phyloP scores from a whole-genome alignment of 2,113 vertebrate species.

The Eulacestoma nigropectus region DNA sequence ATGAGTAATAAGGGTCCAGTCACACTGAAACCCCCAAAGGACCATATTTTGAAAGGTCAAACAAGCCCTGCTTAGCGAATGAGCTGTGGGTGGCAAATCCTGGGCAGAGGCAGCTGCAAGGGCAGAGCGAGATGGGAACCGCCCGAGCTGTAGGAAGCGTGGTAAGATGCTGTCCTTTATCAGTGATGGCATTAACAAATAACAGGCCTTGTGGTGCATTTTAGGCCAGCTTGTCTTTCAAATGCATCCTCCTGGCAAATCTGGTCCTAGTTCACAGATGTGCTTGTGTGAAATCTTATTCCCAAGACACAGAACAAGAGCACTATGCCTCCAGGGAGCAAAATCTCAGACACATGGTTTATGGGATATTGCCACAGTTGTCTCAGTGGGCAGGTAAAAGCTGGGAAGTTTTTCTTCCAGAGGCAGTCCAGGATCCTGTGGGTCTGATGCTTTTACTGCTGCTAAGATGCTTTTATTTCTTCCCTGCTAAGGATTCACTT shows the following conservation, averaged over 20 bases:
- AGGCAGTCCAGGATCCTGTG: not conserved
- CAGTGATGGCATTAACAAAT: not conserved
- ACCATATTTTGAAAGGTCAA: not conserved
- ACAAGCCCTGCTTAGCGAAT: not conserved
- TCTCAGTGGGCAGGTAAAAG: not conserved
- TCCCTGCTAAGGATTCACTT: not conserved
- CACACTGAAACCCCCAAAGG: not conserved
- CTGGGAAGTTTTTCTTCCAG: not conserved
- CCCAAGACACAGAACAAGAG: not conserved
- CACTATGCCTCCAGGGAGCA: not conserved
- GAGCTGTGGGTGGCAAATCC: constrained; percentile 22
- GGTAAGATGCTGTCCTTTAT: not conserved
- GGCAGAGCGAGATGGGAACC: not conserved
- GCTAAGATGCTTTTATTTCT: not conserved
- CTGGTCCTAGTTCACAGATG: not conserved
- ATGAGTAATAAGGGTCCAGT: not conserved
- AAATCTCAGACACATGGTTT: not conserved
- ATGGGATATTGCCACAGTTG: not conserved
- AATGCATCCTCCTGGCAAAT: not conserved
- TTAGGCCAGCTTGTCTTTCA: not conserved
- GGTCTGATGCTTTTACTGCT: not conserved
- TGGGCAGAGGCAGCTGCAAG: not conserved
- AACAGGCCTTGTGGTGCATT: not conserved
- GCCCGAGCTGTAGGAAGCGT: not conserved
- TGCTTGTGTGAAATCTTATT: not conserved